Conservation (phyloP, 2,888 invertebrate genomes). For the Polydrusus tereticollis region DNA sequence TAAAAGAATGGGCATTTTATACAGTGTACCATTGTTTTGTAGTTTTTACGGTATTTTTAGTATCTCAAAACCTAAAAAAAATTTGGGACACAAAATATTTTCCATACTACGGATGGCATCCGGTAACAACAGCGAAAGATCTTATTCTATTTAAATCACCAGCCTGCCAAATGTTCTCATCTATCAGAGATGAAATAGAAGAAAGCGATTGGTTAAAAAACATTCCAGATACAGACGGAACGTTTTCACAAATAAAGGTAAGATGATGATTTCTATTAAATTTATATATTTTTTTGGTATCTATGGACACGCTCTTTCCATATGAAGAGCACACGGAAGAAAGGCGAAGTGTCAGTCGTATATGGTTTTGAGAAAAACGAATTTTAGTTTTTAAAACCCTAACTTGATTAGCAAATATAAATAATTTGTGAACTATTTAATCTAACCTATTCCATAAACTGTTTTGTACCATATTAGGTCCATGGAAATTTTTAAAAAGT, state of each 20-base stretch:
- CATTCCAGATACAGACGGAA: background rate
- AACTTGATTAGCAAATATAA: background rate
- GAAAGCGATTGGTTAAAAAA: slow-evolving; percentile 15
- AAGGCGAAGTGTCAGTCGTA: background rate
- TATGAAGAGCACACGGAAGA: background rate
- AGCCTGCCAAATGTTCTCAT: slow-evolving; percentile 58
- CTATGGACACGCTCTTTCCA: no score
- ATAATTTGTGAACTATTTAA: background rate
- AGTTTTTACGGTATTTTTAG: slow-evolving; percentile 1
- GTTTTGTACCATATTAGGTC: background rate
- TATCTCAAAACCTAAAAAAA: slow-evolving; percentile 20
- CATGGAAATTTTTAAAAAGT: background rate
- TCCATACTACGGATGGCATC: slow-evolving; percentile 33
- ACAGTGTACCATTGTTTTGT: background rate
- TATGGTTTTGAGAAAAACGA: background rate
- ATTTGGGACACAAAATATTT: slow-evolving; percentile 34
- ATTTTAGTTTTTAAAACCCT: background rate
- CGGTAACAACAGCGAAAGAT: slow-evolving; percentile 11
- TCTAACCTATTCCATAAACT: background rate
- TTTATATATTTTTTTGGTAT: no score
- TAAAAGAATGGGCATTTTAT: no score
- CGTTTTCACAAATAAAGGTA: slow-evolving; percentile 11
- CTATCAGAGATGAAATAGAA: slow-evolving; percentile 53
- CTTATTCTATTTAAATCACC: slow-evolving; percentile 59
- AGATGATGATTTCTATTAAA: background rate